These are phyloP conservation scores for Pocillopora grandis DNA, from an alignment of 92 coral and sea anemone species.

Conservation along the genomic window DNA sequence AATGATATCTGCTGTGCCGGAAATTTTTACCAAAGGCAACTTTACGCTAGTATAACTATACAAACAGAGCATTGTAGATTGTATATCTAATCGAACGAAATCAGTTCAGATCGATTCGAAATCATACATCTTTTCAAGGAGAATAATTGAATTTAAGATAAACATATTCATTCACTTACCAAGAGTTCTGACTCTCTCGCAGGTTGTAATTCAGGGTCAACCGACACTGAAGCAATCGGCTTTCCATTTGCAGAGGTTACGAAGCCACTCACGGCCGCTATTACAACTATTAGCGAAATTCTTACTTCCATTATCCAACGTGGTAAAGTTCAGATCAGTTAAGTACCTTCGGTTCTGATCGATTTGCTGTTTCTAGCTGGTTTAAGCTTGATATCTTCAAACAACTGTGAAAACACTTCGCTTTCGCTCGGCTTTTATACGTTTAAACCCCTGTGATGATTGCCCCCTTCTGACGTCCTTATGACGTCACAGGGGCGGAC, in stretches of 20 bases:
- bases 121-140: too few species aligned
- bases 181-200: conserved; percentile 33
- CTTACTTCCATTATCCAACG: conserved; percentile 16
- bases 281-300: neutral
- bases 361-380: neutral
- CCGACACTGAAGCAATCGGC: neutral
- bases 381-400: neutral
- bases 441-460: neutral
- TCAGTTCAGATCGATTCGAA: too few species aligned
- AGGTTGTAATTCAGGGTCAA: conserved; percentile 14
- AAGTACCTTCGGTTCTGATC: neutral
- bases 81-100: too few species aligned
- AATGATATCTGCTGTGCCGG: neutral
- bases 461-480: conserved; percentile 25
- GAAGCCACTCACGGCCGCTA: neutral
- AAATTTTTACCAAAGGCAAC: too few species aligned
- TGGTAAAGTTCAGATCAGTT: neutral
- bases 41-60: too few species aligned
- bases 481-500: conserved; percentile 9
- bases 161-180: conserved; percentile 20
- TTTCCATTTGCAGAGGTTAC: conserved; percentile 6
- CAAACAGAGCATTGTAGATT: too few species aligned
- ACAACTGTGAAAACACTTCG: neutral
- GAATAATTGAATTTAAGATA: too few species aligned
- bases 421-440: neutral